Evolutionary conservation across 2,888 invertebrate species (phyloP).

Genomic region (Meteorus cinctellus): DNA sequence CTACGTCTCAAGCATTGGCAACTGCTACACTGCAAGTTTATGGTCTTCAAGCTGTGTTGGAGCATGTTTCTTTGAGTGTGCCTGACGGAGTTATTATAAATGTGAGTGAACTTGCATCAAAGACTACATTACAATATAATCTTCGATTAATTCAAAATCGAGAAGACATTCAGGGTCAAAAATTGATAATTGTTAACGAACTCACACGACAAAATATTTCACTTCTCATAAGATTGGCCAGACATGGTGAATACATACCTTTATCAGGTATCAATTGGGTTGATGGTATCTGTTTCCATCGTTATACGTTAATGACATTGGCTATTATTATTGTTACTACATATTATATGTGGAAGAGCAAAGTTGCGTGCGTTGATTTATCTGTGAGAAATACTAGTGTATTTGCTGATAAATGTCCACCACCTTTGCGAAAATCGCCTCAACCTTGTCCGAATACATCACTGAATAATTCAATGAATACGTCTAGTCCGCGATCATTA

Average conservation of each 20-base stretch:
- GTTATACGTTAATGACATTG: conserved; percentile 67
- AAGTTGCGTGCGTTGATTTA: conserved; percentile 64
- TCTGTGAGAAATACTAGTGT: conserved; percentile 65
- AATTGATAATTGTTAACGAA: conserved; percentile 65
- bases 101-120: conserved; percentile 58
- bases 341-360: conserved; percentile 69
- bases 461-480: conserved; percentile 49
- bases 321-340: conserved; percentile 62
- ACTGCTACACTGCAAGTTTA: conserved; percentile 65
- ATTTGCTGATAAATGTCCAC: conserved; percentile 69
- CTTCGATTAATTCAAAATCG: conserved; percentile 65
- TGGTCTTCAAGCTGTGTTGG: conserved; percentile 77
- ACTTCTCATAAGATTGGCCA: conserved; percentile 65
- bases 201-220: conserved; percentile 70
- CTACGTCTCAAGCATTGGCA: conserved; percentile 57
- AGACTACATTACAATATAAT: conserved; percentile 63
- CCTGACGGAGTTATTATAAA: conserved; percentile 67
- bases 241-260: conserved; percentile 62
- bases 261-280: conserved; percentile 68
- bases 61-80: conserved; percentile 71
- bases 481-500: conserved; percentile 61
- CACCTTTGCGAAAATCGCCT: conserved; percentile 64
- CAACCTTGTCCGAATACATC: conserved; percentile 46
- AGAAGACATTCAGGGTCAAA: conserved; percentile 68
- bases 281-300: conserved; percentile 67